Conservation (phyloP, 2,888 invertebrate genomes). For the Philonicus albiceps region DNA sequence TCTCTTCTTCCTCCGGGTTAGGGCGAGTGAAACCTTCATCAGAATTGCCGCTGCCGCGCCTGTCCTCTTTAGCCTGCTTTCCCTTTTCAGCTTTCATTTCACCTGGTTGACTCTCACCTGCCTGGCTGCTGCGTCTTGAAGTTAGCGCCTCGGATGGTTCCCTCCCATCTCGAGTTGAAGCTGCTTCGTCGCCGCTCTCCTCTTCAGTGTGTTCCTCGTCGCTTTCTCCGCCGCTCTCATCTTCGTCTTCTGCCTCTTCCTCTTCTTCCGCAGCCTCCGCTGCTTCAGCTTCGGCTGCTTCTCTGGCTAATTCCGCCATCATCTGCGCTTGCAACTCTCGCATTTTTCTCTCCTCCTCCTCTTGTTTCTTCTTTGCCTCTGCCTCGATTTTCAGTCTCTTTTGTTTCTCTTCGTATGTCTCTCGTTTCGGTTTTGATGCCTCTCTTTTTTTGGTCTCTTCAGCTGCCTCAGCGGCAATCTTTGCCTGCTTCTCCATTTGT, state of each 20-base stretch:
- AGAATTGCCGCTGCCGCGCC: conserved; percentile 59
- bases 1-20: conserved; percentile 58
- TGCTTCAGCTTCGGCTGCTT: conserved; percentile 55
- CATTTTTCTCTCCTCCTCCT: conserved; percentile 51
- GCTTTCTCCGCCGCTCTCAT: conserved; percentile 48
- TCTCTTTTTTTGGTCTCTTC: conserved; percentile 57
- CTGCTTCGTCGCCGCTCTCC: conserved; percentile 47
- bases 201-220: conserved; percentile 51
- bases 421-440: conserved; percentile 56
- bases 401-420: conserved; percentile 59
- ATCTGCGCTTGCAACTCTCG: conserved; percentile 47
- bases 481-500: conserved; percentile 62
- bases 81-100: not conserved
- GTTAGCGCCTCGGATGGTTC: conserved; percentile 45
- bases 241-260: conserved; percentile 46
- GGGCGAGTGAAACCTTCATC: conserved; percentile 58
- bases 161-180: not conserved
- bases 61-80: conserved; percentile 44
- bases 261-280: conserved; percentile 52
- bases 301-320: conserved; percentile 51
- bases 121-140: not conserved
- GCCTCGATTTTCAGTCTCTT: conserved; percentile 58
- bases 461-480: conserved; percentile 59
- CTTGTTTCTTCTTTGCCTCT: conserved; percentile 51
- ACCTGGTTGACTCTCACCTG: not conserved